phyloP scores from a whole-genome alignment of 2,797 vertebrate genomes.

The Hozukius guyotensis region DNA sequence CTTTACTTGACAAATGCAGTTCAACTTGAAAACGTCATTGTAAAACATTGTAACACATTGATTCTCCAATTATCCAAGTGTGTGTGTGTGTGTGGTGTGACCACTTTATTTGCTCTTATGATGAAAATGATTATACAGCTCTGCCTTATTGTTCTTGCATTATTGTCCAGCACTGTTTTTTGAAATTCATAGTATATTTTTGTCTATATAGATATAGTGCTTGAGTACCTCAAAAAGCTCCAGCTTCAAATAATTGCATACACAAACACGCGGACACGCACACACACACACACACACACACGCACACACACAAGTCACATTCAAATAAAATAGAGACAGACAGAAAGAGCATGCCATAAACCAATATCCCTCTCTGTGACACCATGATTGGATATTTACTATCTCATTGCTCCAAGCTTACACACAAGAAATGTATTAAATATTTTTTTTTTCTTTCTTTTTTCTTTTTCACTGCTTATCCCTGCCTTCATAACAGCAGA shows the following conservation, averaged over 20 bases:
- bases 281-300: neutral
- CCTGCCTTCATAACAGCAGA: constrained; percentile 57
- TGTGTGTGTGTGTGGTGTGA: neutral
- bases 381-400: constrained; percentile 63
- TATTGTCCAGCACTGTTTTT: neutral
- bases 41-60: neutral
- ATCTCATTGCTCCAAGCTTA: constrained; percentile 55
- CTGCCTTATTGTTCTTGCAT: neutral
- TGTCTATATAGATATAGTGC: neutral
- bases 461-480: constrained; percentile 29
- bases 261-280: neutral
- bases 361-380: constrained; percentile 58
- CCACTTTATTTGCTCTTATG: neutral
- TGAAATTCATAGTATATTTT: neutral
- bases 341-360: constrained; percentile 41
- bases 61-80: neutral
- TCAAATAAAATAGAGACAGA: constrained; percentile 38
- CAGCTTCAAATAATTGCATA: neutral
- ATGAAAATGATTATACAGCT: neutral
- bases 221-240: neutral
- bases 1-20: neutral
- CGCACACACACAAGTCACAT: neutral
- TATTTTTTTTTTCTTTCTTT: neutral
- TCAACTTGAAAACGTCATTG: neutral
- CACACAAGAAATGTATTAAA: constrained; percentile 39